Evolutionary conservation across 35 echinoderm and acorn worm genomes (phyloP).

Genomic region (Heliocidaris tuberculata): DNA sequence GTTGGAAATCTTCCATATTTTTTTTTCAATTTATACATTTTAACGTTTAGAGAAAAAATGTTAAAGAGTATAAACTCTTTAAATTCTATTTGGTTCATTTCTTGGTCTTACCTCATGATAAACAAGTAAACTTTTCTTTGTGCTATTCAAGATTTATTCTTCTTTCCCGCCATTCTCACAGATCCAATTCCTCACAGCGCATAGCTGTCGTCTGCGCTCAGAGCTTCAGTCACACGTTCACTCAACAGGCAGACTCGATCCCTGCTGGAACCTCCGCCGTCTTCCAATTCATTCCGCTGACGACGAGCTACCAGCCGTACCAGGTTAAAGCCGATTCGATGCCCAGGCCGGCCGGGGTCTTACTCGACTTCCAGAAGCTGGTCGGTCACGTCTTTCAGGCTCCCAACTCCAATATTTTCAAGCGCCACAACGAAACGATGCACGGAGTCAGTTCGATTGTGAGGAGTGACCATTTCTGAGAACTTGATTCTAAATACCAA

Average conservation of each 20-base stretch:
- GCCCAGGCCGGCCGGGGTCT: conserved; percentile 34
- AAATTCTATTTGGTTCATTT: too few relatives aligned
- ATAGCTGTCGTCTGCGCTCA: conserved; percentile 59
- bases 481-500: too few relatives aligned
- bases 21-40: too few relatives aligned
- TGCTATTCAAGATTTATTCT: neutral
- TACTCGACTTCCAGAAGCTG: conserved; percentile 3
- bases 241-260: conserved; percentile 61
- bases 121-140: too few relatives aligned
- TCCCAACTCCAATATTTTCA: neutral
- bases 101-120: too few relatives aligned
- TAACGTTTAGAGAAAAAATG: too few relatives aligned
- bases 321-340: conserved; percentile 47
- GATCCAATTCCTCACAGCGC: conserved; percentile 19
- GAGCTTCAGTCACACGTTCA: conserved; percentile 61
- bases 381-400: conserved; percentile 5
- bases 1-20: too few relatives aligned
- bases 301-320: conserved; percentile 62
- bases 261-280: conserved; percentile 42
- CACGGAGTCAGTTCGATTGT: conserved; percentile 41
- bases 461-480: conserved; percentile 29
- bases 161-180: neutral
- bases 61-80: too few relatives aligned
- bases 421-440: conserved; percentile 40
- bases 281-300: conserved; percentile 57